Conservation (phyloP, 2,888 invertebrate genomes). For the Lepas anatifera region DNA sequence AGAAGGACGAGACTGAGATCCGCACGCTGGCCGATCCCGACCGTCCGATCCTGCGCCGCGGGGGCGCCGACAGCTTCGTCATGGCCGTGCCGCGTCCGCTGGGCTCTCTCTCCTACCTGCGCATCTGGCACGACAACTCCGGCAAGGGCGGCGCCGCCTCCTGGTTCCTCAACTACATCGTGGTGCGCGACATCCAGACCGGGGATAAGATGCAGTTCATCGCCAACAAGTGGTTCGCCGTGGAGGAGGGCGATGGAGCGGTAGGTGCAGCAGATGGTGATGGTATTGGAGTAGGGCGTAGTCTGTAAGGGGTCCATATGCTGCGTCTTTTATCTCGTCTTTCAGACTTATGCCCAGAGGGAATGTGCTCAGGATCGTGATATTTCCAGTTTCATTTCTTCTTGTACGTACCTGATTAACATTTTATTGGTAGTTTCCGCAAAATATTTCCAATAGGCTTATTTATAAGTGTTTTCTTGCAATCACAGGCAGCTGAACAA, state of each 20-base stretch:
- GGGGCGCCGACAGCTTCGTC: constrained; percentile 35
- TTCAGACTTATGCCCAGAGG: too few species aligned
- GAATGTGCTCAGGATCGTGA: too few species aligned
- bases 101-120: constrained; percentile 35
- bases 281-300: too few species aligned
- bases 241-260: constrained; percentile 40
- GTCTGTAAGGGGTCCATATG: too few species aligned
- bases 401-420: too few species aligned
- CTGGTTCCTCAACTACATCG: constrained; percentile 37
- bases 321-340: too few species aligned
- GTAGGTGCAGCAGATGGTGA: constrained; percentile 30
- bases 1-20: constrained; percentile 36
- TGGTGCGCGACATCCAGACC: constrained; percentile 38
- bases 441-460: too few species aligned
- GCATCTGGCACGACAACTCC: constrained; percentile 41
- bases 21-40: constrained; percentile 33
- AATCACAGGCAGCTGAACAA: too few species aligned
- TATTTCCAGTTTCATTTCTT: too few species aligned
- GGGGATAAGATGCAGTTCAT: constrained; percentile 35
- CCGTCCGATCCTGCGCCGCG: constrained; percentile 34
- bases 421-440: too few species aligned
- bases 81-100: constrained; percentile 35
- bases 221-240: constrained; percentile 37
- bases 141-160: constrained; percentile 35
- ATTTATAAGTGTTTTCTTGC: too few species aligned